These are phyloP conservation scores for Lineus longissimus DNA, from an alignment of 1,140 invertebrate species.

Conservation along the genomic window DNA sequence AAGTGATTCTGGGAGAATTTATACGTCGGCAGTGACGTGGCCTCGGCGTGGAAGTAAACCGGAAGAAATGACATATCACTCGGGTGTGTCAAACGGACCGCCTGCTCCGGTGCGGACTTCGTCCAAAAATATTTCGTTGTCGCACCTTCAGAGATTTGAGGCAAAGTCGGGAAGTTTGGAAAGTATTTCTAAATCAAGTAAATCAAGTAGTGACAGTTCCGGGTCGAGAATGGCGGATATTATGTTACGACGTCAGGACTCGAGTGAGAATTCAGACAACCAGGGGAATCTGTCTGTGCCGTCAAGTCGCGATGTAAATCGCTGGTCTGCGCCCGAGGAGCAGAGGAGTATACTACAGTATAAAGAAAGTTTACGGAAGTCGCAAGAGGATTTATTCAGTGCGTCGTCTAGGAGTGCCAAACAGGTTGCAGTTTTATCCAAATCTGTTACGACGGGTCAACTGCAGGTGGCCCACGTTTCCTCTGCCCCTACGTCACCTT, in stretches of 20 bases:
- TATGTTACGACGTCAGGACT: no score
- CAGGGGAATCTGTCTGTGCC: no score
- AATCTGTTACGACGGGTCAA: neutral
- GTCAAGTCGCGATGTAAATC: neutral
- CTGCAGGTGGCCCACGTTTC: neutral
- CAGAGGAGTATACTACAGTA: neutral
- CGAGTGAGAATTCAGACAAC: no score
- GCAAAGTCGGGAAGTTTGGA: no score
- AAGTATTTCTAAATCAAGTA: no score
- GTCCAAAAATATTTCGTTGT: slow-evolving; percentile 9
- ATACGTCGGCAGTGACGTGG: no score
- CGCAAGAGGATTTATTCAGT: slow-evolving; percentile 3
- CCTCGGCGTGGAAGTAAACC: no score
- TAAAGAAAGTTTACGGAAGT: slow-evolving; percentile 5
- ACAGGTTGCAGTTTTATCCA: neutral
- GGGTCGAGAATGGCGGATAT: no score
- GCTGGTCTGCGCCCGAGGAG: neutral
- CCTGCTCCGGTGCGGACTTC: neutral
- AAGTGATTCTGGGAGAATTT: no score
- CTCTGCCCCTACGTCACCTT: neutral
- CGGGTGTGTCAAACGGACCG: neutral
- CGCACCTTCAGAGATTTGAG: neutral
- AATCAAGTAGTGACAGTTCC: no score
- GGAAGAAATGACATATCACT: no score
- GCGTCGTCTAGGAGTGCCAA: neutral